phyloP scores from a whole-genome alignment of 2,888 invertebrate species.

The Microplitis manilae region DNA sequence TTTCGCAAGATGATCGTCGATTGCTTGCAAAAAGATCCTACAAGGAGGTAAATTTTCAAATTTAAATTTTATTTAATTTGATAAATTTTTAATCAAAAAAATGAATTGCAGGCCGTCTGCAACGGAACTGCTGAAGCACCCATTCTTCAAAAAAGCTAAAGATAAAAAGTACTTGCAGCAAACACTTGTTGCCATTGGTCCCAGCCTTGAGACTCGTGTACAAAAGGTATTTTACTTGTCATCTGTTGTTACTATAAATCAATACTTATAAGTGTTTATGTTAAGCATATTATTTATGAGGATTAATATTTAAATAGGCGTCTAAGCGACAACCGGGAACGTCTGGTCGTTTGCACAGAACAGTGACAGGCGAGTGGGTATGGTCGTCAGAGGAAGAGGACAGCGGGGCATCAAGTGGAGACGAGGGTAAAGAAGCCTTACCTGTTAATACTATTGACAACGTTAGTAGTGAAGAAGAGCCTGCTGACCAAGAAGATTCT shows the following conservation, averaged over 20 bases:
- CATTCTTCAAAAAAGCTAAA: conserved; percentile 98
- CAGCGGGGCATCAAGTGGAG: conserved; percentile 75
- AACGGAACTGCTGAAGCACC: conserved; percentile 94
- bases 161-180: conserved; percentile 91
- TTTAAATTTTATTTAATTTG: not conserved
- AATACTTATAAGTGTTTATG: conserved; percentile 30
- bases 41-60: conserved; percentile 77
- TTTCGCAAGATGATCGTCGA: conserved; percentile 97
- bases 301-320: conserved; percentile 69
- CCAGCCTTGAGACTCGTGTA: conserved; percentile 91
- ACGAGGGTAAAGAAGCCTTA: conserved; percentile 70
- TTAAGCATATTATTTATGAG: conserved; percentile 1
- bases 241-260: conserved; percentile 23
- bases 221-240: conserved; percentile 79
- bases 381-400: conserved; percentile 97
- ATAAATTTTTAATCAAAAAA: not conserved
- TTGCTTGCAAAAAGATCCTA: conserved; percentile 96
- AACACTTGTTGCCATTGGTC: conserved; percentile 88
- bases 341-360: conserved; percentile 84
- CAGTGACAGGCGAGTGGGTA: conserved; percentile 97
- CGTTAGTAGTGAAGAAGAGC: conserved; percentile 70
- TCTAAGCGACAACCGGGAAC: conserved; percentile 89
- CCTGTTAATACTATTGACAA: conserved; percentile 73
- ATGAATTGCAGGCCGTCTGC: conserved; percentile 83
- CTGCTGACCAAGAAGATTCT: conserved; percentile 64